Evolutionary conservation across 2,797 vertebrate genomes (phyloP).

Genomic region (Rhodeus uyekii): DNA sequence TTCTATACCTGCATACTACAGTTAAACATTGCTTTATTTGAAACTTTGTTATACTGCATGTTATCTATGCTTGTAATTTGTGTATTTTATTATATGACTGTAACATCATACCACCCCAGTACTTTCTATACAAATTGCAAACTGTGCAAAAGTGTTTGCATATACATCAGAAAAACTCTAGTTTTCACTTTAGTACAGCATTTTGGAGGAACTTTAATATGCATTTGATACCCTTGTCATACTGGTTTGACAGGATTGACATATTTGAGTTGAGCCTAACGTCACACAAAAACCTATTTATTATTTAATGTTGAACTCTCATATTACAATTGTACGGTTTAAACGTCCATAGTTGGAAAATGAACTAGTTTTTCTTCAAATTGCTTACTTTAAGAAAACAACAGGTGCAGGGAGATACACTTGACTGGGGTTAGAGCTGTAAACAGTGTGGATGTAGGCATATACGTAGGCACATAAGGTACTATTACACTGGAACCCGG

Average conservation of each 20-base stretch:
- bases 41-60: no score
- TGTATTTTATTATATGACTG: no score
- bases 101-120: not conserved
- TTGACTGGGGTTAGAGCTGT: not conserved
- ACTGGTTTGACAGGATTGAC: slow-evolving; percentile 13
- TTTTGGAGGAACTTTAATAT: not conserved
- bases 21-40: no score
- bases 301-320: not conserved
- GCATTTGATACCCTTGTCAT: not conserved
- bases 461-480: no score
- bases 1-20: no score
- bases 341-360: not conserved
- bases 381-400: not conserved
- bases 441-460: no score
- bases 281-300: not conserved
- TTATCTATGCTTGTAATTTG: no score
- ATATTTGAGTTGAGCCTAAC: not conserved
- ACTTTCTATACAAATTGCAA: not conserved
- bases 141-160: not conserved
- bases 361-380: not conserved
- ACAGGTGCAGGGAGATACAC: not conserved
- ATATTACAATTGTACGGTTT: not conserved
- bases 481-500: no score
- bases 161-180: not conserved
- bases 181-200: not conserved